Evolutionary conservation across 2,888 invertebrate genomes (phyloP).

Genomic region (Rhogogaster chlorosoma): DNA sequence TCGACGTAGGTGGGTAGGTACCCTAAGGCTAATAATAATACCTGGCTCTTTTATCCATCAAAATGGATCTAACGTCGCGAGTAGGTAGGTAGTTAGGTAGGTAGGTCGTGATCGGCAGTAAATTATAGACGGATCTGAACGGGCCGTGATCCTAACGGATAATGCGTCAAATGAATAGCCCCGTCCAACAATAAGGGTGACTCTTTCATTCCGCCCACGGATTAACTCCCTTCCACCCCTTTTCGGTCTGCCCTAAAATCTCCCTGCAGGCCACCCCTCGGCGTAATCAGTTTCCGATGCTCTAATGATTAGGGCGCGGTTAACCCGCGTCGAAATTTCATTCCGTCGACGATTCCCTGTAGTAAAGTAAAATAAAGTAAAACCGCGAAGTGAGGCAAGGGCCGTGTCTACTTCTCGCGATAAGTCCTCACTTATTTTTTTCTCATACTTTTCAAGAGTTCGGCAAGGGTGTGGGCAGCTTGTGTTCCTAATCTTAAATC

Average conservation of each 20-base stretch:
- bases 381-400: neutral
- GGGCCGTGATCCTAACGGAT: conserved; percentile 73
- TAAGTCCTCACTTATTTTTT: neutral
- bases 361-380: neutral
- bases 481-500: conserved; percentile 45
- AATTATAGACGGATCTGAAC: conserved; percentile 75
- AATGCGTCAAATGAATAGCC: conserved; percentile 75
- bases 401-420: neutral
- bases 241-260: neutral
- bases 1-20: neutral
- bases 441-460: neutral
- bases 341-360: neutral
- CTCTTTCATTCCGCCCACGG: conserved; percentile 62
- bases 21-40: conserved; percentile 13
- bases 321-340: conserved; percentile 26
- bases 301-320: conserved; percentile 72
- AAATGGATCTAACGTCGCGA: conserved; percentile 25
- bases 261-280: conserved; percentile 63
- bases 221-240: conserved; percentile 41
- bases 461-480: neutral
- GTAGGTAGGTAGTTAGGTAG: neutral
- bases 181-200: conserved; percentile 71
- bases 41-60: conserved; percentile 30
- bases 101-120: conserved; percentile 50
- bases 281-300: conserved; percentile 74